Evolutionary conservation across 2,797 vertebrate genomes (phyloP).

Genomic region (Mareca penelope): DNA sequence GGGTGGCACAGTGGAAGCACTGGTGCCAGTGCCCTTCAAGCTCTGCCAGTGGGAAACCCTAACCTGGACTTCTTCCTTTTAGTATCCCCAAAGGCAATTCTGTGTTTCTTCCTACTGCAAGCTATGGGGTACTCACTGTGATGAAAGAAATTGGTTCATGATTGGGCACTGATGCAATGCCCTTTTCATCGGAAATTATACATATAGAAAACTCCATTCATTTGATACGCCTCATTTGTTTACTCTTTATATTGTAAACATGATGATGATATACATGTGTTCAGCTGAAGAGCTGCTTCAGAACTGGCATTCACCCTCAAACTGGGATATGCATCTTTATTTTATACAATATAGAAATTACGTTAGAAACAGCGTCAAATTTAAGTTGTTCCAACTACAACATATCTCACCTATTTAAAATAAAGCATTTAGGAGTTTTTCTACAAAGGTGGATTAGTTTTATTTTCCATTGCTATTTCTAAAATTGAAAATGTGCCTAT

Average conservation of each 20-base stretch:
- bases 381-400: conserved; percentile 7
- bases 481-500: neutral
- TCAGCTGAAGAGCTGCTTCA: neutral
- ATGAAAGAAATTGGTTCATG: neutral
- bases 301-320: neutral
- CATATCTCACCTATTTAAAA: conserved; percentile 24
- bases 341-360: neutral
- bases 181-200: neutral
- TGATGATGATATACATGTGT: neutral
- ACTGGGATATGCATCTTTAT: neutral
- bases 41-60: neutral
- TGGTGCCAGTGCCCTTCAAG: neutral
- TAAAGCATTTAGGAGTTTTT: neutral
- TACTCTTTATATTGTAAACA: neutral
- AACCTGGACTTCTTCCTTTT: neutral
- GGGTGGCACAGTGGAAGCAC: neutral
- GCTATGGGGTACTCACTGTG: neutral
- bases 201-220: neutral
- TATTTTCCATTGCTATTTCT: neutral
- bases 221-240: neutral
- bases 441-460: neutral
- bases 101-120: neutral
- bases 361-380: neutral
- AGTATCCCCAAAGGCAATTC: neutral
- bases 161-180: neutral